Percentiles rank a stretch among this genome's conserved stretches.
These are phyloP conservation scores for Venustoraphidia nigricollis DNA, from an alignment of 2,888 invertebrate genomes.

Conservation along the genomic window DNA sequence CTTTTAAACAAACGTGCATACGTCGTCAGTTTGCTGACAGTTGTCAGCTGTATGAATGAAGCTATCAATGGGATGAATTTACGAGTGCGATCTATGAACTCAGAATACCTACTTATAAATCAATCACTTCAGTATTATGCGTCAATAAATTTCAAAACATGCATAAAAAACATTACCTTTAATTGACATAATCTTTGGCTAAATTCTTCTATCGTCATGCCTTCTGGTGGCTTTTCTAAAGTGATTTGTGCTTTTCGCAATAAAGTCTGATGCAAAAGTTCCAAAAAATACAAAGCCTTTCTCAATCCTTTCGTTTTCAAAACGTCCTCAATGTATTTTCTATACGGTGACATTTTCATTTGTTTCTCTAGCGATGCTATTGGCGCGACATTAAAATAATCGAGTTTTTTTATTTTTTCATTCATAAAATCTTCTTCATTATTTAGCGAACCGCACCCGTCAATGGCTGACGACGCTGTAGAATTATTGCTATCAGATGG, in stretches of 20 bases:
- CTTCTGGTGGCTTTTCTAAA: constrained; percentile 38
- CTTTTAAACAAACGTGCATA: too few relatives aligned
- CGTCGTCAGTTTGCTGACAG: too few relatives aligned
- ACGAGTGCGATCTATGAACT: too few relatives aligned
- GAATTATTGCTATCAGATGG: constrained; percentile 33
- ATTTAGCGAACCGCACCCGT: constrained; percentile 12
- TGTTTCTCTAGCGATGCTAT: constrained; percentile 33
- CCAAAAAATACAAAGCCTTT: constrained; percentile 65
- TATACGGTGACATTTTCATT: constrained; percentile 34
- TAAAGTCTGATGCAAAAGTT: constrained; percentile 51
- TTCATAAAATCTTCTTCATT: neutral
- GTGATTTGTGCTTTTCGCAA: constrained; percentile 56
- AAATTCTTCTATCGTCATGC: constrained; percentile 4
- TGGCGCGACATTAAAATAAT: constrained; percentile 33
- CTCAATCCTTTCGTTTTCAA: constrained; percentile 75
- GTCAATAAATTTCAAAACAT: neutral
- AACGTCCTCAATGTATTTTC: constrained; percentile 74
- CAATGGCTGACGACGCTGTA: constrained; percentile 16
- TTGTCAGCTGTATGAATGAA: too few relatives aligned
- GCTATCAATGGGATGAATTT: too few relatives aligned
- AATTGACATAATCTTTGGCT: neutral
- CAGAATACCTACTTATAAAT: neutral
- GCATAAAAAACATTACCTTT: neutral
- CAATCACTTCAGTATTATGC: neutral
- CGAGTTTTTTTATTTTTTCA: constrained; percentile 6